Evolutionary conservation across 2,113 vertebrate species (phyloP).

Genomic region (Ptyas mucosa): DNA sequence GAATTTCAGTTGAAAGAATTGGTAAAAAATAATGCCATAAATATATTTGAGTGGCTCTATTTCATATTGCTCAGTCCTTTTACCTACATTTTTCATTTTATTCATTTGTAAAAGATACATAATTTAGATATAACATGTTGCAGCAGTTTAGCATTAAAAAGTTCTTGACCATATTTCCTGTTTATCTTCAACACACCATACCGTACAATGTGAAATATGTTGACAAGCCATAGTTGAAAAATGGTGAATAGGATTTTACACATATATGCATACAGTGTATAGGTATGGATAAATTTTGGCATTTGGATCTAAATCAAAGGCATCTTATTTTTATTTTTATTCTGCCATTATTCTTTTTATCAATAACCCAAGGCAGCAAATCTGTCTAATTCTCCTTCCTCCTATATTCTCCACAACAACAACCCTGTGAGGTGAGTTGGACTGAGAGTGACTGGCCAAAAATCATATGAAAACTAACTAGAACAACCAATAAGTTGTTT

Average conservation of each 20-base stretch:
- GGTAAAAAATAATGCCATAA: not conserved
- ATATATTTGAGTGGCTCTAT: not conserved
- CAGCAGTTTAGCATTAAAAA: not conserved
- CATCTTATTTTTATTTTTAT: not conserved
- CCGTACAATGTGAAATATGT: not conserved
- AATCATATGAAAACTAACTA: not conserved
- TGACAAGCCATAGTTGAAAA: not conserved
- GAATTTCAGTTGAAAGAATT: not conserved
- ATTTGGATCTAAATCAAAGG: not conserved
- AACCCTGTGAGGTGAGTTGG: not conserved
- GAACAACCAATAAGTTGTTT: not conserved
- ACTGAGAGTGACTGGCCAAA: not conserved
- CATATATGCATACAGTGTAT: not conserved
- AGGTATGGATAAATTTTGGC: not conserved
- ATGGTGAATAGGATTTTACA: not conserved
- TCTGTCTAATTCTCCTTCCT: not conserved
- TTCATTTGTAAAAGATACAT: not conserved
- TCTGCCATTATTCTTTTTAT: not conserved
- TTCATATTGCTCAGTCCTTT: not conserved
- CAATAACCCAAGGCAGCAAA: not conserved
- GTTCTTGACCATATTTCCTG: not conserved
- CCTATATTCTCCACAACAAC: not conserved
- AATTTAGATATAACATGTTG: not conserved
- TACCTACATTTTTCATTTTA: not conserved
- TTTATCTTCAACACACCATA: not conserved